Conservation (phyloP, 2,797 vertebrate species). For the Avahi laniger region DNA sequence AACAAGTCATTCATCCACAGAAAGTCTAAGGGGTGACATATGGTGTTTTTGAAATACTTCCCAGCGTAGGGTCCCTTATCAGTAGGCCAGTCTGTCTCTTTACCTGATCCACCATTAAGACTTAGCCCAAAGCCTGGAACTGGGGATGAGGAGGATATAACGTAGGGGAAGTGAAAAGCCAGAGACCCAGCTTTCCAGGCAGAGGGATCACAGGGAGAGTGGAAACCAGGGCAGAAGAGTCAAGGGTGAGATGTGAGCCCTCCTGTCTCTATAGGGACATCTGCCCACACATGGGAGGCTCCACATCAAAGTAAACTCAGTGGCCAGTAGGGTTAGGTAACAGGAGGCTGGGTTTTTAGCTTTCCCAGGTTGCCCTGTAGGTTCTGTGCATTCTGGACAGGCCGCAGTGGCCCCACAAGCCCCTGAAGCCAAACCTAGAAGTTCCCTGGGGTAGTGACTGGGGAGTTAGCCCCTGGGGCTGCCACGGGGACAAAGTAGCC, state of each 20-base stretch:
- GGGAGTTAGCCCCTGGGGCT: not conserved
- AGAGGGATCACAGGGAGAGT: not conserved
- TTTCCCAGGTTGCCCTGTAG: not conserved
- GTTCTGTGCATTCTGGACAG: not conserved
- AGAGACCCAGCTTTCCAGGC: not conserved
- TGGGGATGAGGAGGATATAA: not conserved
- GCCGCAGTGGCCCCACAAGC: not conserved
- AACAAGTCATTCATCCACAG: not conserved
- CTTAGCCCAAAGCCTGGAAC: not conserved
- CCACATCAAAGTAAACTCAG: not conserved
- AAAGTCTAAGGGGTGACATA: not conserved
- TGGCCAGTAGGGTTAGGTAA: not conserved
- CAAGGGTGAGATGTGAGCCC: not conserved
- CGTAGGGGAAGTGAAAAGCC: not conserved
- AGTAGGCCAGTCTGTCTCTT: slow-evolving; percentile 14
- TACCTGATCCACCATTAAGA: not conserved
- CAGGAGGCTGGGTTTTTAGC: not conserved
- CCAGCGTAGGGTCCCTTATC: not conserved
- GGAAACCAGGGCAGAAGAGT: not conserved
- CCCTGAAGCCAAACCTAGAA: not conserved
- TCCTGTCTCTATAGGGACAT: not conserved
- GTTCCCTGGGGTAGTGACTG: no score
- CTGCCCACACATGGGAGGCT: not conserved
- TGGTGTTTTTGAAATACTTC: slow-evolving; percentile 40
- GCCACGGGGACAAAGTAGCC: not conserved